These are phyloP conservation scores for Cygnus atratus DNA, from an alignment of 2,113 vertebrate species.

Conservation along the genomic window DNA sequence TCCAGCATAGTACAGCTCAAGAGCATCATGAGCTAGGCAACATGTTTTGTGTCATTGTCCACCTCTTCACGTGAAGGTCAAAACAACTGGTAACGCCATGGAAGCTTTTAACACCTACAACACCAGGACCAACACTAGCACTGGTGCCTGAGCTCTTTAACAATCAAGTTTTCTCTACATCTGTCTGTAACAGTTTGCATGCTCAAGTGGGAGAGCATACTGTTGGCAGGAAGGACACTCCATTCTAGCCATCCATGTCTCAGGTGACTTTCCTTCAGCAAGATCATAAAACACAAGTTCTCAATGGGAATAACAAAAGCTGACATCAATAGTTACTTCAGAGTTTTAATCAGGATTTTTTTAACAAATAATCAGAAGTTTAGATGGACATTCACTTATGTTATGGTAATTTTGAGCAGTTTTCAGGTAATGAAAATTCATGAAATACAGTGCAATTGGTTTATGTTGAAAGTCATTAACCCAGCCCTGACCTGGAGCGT, in stretches of 20 bases:
- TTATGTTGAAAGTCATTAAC: background rate
- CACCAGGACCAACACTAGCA: fast-evolving
- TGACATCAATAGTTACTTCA: background rate
- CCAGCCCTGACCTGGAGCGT: background rate
- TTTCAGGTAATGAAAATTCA: background rate
- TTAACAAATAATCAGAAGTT: background rate
- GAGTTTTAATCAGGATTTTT: background rate
- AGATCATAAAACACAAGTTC: background rate
- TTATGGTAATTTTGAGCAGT: background rate
- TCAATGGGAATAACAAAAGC: background rate
- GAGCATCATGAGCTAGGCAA: fast-evolving
- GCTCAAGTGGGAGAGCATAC: fast-evolving
- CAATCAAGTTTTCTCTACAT: background rate
- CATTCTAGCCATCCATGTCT: fast-evolving
- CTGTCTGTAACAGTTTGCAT: background rate
- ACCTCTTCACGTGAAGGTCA: background rate
- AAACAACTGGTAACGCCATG: background rate
- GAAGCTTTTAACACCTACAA: background rate
- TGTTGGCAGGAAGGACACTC: background rate
- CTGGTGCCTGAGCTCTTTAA: background rate
- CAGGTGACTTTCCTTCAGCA: background rate
- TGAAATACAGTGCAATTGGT: background rate
- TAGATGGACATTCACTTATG: background rate
- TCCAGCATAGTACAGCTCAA: fast-evolving
- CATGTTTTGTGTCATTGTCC: too few relatives aligned